These are phyloP conservation scores for Homalodisca vitripennis DNA, from an alignment of 1,140 invertebrate species.

Conservation along the genomic window DNA sequence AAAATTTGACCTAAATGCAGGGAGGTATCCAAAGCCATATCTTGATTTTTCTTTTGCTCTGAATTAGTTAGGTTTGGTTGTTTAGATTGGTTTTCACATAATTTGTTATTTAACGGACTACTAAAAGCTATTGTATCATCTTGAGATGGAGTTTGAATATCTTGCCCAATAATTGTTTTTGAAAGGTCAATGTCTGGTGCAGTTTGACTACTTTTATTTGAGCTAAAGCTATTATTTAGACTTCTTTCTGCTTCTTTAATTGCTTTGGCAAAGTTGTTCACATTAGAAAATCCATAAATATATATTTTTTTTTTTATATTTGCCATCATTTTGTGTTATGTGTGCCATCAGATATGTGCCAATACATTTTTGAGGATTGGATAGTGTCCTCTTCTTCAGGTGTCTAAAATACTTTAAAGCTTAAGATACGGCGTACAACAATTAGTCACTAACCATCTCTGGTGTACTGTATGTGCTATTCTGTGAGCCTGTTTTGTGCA, in stretches of 20 bases:
- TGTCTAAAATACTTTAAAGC: no score
- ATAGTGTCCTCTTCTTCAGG: no score
- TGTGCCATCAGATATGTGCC: no score
- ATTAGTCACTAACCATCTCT: no score
- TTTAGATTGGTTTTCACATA: neutral
- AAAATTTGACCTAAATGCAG: neutral
- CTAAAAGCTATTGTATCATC: neutral
- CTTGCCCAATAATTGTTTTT: neutral
- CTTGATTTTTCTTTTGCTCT: neutral
- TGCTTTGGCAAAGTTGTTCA: neutral
- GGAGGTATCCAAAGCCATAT: neutral
- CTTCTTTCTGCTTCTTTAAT: conserved; percentile 3
- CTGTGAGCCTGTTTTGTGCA: no score
- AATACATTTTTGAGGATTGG: no score
- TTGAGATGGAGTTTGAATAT: neutral
- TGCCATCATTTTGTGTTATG: no score
- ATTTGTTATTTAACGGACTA: neutral
- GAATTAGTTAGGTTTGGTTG: neutral
- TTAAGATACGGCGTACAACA: no score
- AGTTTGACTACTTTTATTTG: neutral
- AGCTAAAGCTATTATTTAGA: neutral
- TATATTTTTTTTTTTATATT: conserved; percentile 1
- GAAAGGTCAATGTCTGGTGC: neutral
- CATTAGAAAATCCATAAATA: neutral
- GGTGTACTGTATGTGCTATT: no score